These are phyloP conservation scores for Tiliqua scincoides DNA, from an alignment of 2,113 vertebrate genomes.

Conservation along the genomic window DNA sequence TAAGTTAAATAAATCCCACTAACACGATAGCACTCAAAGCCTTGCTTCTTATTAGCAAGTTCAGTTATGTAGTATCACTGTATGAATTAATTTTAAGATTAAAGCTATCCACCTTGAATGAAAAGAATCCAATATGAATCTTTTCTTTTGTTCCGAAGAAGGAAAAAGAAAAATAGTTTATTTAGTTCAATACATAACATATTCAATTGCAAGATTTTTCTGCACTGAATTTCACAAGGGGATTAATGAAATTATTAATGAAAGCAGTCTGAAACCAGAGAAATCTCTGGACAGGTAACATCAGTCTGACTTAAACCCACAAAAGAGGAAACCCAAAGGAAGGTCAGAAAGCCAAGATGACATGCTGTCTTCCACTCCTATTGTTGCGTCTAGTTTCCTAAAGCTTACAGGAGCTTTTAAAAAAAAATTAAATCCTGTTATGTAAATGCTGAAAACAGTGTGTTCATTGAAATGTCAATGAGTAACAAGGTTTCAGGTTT, in stretches of 20 bases:
- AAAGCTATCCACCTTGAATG: not conserved
- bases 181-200: not conserved
- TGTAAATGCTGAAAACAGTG: not conserved
- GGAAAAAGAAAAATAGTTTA: not conserved
- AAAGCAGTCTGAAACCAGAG: rapidly evolving
- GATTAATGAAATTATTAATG: not conserved
- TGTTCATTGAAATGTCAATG: not conserved
- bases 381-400: rapidly evolving
- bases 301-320: not conserved
- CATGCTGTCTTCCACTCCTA: not conserved
- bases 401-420: not conserved
- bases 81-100: not conserved
- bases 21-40: not conserved
- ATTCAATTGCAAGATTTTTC: slow-evolving; percentile 16
- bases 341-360: not conserved
- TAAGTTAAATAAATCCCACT: not conserved
- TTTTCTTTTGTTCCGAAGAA: not conserved
- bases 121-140: not conserved
- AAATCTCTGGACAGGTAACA: slow-evolving; percentile 1
- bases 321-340: not conserved
- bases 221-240: not conserved
- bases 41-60: not conserved
- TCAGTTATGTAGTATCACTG: not conserved
- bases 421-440: not conserved
- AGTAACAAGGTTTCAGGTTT: not conserved